phyloP scores from a whole-genome alignment of 30 jellyfish, hydroid and myxozoan species.

The Mastigias papua region DNA sequence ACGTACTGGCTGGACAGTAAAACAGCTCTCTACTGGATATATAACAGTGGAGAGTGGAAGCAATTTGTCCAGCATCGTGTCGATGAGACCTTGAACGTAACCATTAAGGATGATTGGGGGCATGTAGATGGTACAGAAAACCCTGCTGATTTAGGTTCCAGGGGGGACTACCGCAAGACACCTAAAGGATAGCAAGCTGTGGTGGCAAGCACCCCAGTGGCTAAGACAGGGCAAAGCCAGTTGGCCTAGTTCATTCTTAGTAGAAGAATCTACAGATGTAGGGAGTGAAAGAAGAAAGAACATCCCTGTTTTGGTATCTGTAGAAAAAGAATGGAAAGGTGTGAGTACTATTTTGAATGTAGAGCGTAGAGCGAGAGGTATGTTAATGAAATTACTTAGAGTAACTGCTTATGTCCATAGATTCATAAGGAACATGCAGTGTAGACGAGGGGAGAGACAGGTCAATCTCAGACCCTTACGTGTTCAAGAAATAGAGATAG shows the following conservation, averaged over 20 bases:
- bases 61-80: conserved; percentile 66
- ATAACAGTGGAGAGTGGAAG: conserved; percentile 67
- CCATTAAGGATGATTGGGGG: conserved; percentile 66
- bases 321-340: neutral
- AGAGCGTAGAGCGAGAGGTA: conserved; percentile 24
- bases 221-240: conserved; percentile 25
- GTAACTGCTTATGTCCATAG: conserved; percentile 68
- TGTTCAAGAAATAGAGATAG: conserved; percentile 63
- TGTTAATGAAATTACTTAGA: conserved; percentile 38
- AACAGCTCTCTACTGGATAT: conserved; percentile 63
- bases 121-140: conserved; percentile 53
- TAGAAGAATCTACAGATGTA: conserved; percentile 46
- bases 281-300: conserved; percentile 37
- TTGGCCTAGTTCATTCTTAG: conserved; percentile 32
- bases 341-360: conserved; percentile 46
- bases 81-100: conserved; percentile 33
- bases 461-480: conserved; percentile 26
- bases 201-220: conserved; percentile 78
- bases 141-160: conserved; percentile 72
- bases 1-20: conserved; percentile 59
- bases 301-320: conserved; percentile 22
- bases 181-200: conserved; percentile 45
- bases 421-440: conserved; percentile 58
- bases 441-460: conserved; percentile 10
- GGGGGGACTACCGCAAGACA: conserved; percentile 60